phyloP scores from a whole-genome alignment of 2,797 vertebrate genomes.

The Sternarchorhynchus goeldii region DNA sequence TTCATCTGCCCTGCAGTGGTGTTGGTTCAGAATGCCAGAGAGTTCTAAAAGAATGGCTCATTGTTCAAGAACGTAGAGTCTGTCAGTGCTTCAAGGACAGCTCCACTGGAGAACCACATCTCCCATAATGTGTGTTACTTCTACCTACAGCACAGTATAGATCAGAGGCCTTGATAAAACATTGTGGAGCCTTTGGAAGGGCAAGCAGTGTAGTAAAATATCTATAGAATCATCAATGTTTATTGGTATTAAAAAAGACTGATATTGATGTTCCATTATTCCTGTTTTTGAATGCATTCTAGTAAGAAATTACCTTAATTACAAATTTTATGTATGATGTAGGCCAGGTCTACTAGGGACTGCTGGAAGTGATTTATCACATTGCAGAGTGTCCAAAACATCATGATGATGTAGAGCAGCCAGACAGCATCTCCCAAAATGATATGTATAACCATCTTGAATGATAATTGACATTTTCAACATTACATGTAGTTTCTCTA shows the following conservation, averaged over 20 bases:
- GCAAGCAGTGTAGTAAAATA: not conserved
- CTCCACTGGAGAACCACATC: not conserved
- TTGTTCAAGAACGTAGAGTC: constrained; percentile 8
- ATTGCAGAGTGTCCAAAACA: constrained; percentile 37
- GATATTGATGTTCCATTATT: not conserved
- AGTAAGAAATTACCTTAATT: constrained; percentile 31
- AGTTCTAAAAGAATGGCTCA: constrained; percentile 2
- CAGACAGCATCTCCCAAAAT: constrained; percentile 39
- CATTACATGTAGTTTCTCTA: constrained; percentile 45
- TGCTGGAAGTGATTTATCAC: constrained; percentile 28
- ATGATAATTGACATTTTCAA: constrained; percentile 60
- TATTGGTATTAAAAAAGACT: not conserved
- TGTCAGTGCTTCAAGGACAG: not conserved
- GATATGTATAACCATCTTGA: constrained; percentile 47
- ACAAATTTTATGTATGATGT: constrained; percentile 8
- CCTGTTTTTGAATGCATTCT: not conserved
- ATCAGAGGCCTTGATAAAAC: not conserved
- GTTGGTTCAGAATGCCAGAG: constrained; percentile 34
- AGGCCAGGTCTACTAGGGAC: constrained; percentile 16
- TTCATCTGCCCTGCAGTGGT: constrained; percentile 33
- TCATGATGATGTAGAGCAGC: constrained; percentile 32
- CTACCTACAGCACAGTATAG: not conserved
- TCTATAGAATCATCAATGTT: not conserved
- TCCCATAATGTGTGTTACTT: not conserved
- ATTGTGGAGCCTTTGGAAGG: not conserved